Conservation (phyloP, 2,113 vertebrate genomes). For the Chlamydotis undulata region DNA sequence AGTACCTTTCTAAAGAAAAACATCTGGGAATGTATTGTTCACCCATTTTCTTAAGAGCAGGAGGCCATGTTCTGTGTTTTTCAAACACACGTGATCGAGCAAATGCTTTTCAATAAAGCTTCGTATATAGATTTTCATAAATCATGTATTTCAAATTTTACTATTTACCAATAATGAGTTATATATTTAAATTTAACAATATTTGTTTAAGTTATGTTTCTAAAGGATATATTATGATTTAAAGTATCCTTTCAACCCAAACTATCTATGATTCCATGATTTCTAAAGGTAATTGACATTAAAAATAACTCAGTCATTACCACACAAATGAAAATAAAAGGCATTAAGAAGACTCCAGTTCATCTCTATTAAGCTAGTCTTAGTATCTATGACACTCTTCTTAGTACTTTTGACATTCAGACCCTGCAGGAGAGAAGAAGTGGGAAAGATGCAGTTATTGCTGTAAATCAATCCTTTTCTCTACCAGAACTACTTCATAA, state of each 20-base stretch:
- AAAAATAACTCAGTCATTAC: background rate
- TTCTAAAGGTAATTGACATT: background rate
- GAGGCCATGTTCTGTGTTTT: background rate
- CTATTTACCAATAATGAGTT: background rate
- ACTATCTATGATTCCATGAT: background rate
- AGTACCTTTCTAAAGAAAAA: background rate
- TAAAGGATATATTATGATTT: background rate
- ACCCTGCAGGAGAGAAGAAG: background rate
- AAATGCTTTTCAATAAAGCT: background rate
- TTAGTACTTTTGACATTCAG: background rate
- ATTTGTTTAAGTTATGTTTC: background rate
- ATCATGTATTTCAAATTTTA: background rate
- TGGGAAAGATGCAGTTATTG: background rate
- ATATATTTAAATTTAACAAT: background rate
- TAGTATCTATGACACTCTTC: background rate
- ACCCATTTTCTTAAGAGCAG: background rate
- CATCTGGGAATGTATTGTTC: background rate
- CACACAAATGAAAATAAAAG: background rate
- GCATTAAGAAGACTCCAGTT: background rate
- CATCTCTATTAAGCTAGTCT: background rate
- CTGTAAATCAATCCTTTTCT: slow-evolving; percentile 11
- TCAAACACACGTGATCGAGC: background rate
- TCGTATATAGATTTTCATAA: background rate
- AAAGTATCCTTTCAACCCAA: too few relatives aligned
- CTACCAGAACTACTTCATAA: background rate